Conservation (phyloP, 2,888 invertebrate species). For the Epistrophe eligans region DNA sequence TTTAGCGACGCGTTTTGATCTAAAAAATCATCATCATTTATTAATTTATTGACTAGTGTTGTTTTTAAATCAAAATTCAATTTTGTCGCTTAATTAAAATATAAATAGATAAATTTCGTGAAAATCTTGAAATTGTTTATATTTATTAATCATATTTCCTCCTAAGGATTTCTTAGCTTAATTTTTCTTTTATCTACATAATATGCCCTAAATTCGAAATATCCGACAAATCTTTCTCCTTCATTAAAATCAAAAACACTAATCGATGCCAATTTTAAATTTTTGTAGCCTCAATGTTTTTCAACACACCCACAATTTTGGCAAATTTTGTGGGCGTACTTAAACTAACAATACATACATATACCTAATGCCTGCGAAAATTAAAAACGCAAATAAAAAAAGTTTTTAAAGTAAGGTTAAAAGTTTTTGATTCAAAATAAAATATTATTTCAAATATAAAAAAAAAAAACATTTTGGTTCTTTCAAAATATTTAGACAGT, state of each 20-base stretch:
- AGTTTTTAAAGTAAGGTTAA: neutral
- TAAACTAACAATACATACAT: conserved; percentile 1
- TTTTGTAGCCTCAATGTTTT: conserved; percentile 7
- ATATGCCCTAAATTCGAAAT: conserved; percentile 1
- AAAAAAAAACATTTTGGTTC: neutral
- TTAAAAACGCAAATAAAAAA: neutral
- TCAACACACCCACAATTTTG: conserved; percentile 50
- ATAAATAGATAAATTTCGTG: no score
- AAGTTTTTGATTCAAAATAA: conserved; percentile 42
- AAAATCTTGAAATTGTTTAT: no score
- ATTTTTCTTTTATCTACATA: no score
- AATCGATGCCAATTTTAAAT: conserved; percentile 18
- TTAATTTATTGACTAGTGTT: no score
- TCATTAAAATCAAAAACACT: conserved; percentile 9
- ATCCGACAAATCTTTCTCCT: conserved; percentile 9
- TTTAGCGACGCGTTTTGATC: no score
- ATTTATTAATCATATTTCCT: no score
- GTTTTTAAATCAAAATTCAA: no score
- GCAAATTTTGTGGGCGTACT: conserved; percentile 45
- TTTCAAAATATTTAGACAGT: conserved; percentile 29
- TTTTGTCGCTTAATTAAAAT: no score
- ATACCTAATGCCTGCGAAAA: neutral
- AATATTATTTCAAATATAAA: neutral
- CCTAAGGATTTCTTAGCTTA: no score
- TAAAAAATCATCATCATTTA: no score